Conservation (phyloP, 1,140 invertebrate genomes). For the Heliothis virescens region DNA sequence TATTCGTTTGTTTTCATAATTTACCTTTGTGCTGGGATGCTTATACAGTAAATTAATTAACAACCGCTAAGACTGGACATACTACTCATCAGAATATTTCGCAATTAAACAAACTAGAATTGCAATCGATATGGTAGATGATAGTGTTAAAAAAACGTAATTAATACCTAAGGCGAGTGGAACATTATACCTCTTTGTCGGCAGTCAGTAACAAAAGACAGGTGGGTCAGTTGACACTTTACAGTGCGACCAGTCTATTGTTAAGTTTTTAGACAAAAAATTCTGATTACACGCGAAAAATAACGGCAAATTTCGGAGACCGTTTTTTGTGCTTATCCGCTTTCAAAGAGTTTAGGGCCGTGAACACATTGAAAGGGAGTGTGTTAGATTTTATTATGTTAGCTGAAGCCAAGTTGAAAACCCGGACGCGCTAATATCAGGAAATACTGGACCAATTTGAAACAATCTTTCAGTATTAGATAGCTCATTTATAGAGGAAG, state of each 20-base stretch:
- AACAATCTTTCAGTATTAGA: too few relatives aligned
- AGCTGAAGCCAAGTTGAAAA: too few relatives aligned
- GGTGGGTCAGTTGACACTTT: slow-evolving; percentile 22
- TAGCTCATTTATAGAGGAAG: too few relatives aligned
- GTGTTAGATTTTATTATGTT: too few relatives aligned
- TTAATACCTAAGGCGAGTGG: slow-evolving; percentile 4
- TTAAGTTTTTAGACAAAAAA: slow-evolving; percentile 37
- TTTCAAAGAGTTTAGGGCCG: not conserved
- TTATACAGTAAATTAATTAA: not conserved
- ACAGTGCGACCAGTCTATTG: not conserved
- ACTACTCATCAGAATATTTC: slow-evolving; percentile 13
- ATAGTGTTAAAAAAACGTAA: slow-evolving; percentile 38
- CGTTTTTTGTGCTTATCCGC: slow-evolving; percentile 2
- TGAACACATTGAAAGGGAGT: too few relatives aligned
- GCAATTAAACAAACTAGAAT: slow-evolving; percentile 17
- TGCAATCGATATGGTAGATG: slow-evolving; percentile 32
- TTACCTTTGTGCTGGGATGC: not conserved
- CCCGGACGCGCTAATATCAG: too few relatives aligned
- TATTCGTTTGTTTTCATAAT: not conserved
- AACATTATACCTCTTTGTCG: slow-evolving; percentile 39
- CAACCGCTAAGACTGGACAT: not conserved
- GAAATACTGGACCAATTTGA: too few relatives aligned
- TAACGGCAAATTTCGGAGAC: slow-evolving; percentile 14
- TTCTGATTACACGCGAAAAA: not conserved
- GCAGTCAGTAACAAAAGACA: slow-evolving; percentile 30